Evolutionary conservation across 2,888 invertebrate genomes (phyloP), one percentile per base, ranked within the genome.

Genomic region (Apodemia mormo): DNA sequence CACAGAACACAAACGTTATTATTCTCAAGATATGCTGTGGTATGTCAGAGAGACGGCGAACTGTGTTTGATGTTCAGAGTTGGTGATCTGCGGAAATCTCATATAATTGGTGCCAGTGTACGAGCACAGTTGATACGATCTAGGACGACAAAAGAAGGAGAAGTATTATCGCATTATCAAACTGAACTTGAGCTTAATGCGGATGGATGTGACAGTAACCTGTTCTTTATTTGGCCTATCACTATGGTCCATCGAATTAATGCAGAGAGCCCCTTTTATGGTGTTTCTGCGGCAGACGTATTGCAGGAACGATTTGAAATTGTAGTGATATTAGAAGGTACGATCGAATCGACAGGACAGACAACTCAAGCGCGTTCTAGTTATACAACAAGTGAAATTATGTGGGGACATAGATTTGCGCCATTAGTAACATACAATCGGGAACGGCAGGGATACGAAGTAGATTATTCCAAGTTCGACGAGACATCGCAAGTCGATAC

Each of bases 161-260:
- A 98, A 86, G 86, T 96, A 65, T 87, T 98, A 75, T 96, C 96
- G 10, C 96, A 97, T 84, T 96, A 96, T 83, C 97, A 97, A 87
- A 96, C 96, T 71, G 97, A 97, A 85, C 89, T 97, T 74, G 90
- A 93, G 73, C 86, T 95, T 58, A 94, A 94, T 78, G 96, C 96
- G 22, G 97, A 97, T 82, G 96, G 96, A 71, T 96, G 97, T 79
- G 95, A 96, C 76, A 96, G 97, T 76, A 95, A 96, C 78, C 91
- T 98, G 30, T 98, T 98, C 91, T 96, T 98, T 84, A 97, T 98
- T 77, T 98, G 98, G 98, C 98, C 98, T 0, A 96, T 97, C 84
- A 97, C 97, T 1, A 96, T 98, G 81, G 96, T 97, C 54, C 98
- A 98, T 84, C 94, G 94, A 81, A 98, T 98, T 82, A 96, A 98